Evolutionary conservation across 2,797 vertebrate species (phyloP), one percentile per base, ranked within the genome.

Genomic region (Paguma larvata): DNA sequence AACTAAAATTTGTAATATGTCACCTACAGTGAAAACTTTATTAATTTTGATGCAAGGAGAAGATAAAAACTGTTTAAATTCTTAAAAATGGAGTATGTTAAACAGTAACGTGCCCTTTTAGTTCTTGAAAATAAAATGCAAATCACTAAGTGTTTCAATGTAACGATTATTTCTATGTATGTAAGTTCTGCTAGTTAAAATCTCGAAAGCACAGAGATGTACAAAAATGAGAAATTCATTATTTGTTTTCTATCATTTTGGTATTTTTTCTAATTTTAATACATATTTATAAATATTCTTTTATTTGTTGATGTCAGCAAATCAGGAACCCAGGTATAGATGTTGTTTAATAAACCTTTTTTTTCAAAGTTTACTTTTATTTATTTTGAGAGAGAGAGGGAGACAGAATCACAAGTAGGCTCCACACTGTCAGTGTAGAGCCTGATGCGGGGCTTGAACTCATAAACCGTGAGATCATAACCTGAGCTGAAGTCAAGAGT

Each of bases 71-170:
- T 46, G 6, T 88, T n/a, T 23, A 77, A 85, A 83, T 89, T 96
- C 41, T 30, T 68, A 41, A 96, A 85, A 34, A 68, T 83, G 62
- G 62, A 19, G 12, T 68, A 62, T 72, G 13, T 53, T 18, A 77
- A 82, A 89, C 51, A 73, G 18, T 34, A 46, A 65, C 87, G 10
- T 80, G 7, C n/a, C 5, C 34, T 72, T 68, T 87, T 94, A 77
- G 62, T 85, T 84, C 41, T 59, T 94, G 32, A 70, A 88, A 96
- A 91, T 79, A 65, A 79, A 89, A 83, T 84, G 79, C 14, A 67
- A 67, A 56, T 65, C 7, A 85, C 62, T 65, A 38, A 56, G 25
- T 88, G 18, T 88, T 85, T 85, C 63, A 93, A 5, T 85, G 13
- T 87, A 77, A 34, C 67, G 5, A 46, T 44, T 63, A 82, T 93